These are phyloP conservation scores for Trachemys scripta DNA, from an alignment of 2,113 vertebrate species.

Conservation along the genomic window DNA sequence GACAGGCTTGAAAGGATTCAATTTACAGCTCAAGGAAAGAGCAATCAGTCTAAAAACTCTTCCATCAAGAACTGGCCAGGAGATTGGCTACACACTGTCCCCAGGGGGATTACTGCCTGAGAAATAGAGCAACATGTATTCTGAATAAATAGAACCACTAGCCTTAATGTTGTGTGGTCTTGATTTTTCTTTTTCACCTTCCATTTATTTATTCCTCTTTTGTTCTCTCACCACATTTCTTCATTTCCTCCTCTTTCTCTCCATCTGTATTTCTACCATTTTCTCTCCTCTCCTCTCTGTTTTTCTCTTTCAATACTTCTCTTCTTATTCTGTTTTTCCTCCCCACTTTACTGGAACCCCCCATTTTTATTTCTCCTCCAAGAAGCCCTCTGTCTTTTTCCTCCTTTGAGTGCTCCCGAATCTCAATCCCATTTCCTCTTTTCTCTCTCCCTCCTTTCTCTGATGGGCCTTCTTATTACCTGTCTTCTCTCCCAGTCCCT, in stretches of 20 bases:
- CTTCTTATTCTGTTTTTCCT: not conserved
- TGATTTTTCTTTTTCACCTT: not conserved
- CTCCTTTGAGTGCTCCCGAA: not conserved
- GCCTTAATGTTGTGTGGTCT: not conserved
- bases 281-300: not conserved
- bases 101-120: not conserved
- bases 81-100: not conserved
- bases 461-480: not conserved
- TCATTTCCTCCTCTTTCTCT: slow-evolving; percentile 6
- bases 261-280: not conserved
- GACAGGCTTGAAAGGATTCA: slow-evolving; percentile 34
- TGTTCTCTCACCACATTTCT: not conserved
- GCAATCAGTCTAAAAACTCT: not conserved
- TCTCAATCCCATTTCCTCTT: not conserved
- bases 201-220: not conserved
- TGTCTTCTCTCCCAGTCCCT: not conserved
- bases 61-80: not conserved
- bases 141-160: slow-evolving; percentile 1
- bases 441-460: not conserved
- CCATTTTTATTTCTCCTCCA: not conserved
- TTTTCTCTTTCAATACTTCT: not conserved
- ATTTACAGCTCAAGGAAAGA: slow-evolving; percentile 29
- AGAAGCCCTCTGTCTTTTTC: not conserved
- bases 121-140: slow-evolving; percentile 14
- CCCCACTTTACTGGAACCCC: not conserved